Conservation (phyloP, 1,140 invertebrate genomes). For the Amphibalanus amphitrite region DNA sequence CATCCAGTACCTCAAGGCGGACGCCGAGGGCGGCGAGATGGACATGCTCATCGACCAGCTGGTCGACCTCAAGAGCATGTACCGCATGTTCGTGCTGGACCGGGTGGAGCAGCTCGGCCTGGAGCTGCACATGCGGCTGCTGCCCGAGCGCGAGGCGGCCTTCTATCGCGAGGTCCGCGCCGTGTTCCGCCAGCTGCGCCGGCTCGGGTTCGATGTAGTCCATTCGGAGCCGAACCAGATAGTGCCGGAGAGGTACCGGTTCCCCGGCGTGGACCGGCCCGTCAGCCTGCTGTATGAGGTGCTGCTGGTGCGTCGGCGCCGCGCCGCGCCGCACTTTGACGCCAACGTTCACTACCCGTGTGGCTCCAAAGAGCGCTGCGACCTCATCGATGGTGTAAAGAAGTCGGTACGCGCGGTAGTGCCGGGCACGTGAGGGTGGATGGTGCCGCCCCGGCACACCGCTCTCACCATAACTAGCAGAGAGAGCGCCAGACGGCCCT, state of each 20-base stretch:
- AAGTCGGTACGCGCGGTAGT: too few species aligned
- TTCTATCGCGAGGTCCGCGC: neutral
- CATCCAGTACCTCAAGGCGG: neutral
- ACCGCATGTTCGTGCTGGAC: neutral
- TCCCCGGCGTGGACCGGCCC: neutral
- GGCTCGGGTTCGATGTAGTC: neutral
- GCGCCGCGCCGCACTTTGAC: neutral
- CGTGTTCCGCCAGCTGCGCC: neutral
- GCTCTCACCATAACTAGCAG: too few species aligned
- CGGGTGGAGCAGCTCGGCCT: neutral
- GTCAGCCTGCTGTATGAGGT: conserved; percentile 2
- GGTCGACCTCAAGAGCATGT: too few species aligned
- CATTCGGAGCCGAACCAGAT: neutral
- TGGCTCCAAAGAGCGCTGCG: too few species aligned
- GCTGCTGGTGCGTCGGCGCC: neutral
- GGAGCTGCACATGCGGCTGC: neutral
- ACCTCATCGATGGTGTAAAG: too few species aligned
- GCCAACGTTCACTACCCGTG: too few species aligned
- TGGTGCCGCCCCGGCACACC: too few species aligned
- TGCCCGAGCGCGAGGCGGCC: neutral
- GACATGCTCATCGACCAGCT: neutral
- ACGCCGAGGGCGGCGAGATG: conserved; percentile 2
- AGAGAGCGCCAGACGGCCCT: too few species aligned
- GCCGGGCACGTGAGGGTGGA: too few species aligned
- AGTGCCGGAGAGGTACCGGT: neutral